A percentile compares a stretch with the other conserved stretches of the same genome.
Evolutionary conservation across 2,888 invertebrate genomes (phyloP).

Genomic region (Nymphalis c-album): DNA sequence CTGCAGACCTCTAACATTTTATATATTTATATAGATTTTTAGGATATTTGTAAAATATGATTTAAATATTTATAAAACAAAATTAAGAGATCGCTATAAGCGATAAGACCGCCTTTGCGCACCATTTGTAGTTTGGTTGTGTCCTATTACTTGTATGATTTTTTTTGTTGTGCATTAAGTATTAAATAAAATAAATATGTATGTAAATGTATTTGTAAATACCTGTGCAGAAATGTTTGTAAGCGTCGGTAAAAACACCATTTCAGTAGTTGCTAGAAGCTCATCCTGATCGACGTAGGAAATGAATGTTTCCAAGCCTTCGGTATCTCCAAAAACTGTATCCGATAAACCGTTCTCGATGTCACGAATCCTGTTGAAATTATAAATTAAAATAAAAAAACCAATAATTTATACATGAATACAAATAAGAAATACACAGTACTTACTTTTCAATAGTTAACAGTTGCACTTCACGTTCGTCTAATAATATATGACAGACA

Average conservation of each 20-base stretch:
- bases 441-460: constrained; percentile 43
- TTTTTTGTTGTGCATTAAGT: too few relatives aligned
- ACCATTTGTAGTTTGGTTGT: too few relatives aligned
- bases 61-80: too few relatives aligned
- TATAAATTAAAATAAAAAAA: neutral
- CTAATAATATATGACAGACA: constrained; percentile 32
- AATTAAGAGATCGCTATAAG: too few relatives aligned
- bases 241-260: constrained; percentile 53
- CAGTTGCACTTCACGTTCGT: constrained; percentile 34
- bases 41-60: too few relatives aligned
- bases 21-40: too few relatives aligned
- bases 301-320: constrained; percentile 52
- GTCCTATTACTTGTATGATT: too few relatives aligned
- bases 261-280: constrained; percentile 53
- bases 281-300: constrained; percentile 55
- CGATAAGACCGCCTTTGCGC: too few relatives aligned
- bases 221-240: constrained; percentile 41
- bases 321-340: constrained; percentile 38
- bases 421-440: neutral
- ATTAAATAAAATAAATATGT: too few relatives aligned
- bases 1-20: too few relatives aligned
- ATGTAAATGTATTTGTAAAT: constrained; percentile 10
- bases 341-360: constrained; percentile 37
- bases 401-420: neutral
- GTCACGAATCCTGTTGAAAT: constrained; percentile 37